Conservation (phyloP, 1,140 invertebrate species). For the Camponotus floridanus region DNA sequence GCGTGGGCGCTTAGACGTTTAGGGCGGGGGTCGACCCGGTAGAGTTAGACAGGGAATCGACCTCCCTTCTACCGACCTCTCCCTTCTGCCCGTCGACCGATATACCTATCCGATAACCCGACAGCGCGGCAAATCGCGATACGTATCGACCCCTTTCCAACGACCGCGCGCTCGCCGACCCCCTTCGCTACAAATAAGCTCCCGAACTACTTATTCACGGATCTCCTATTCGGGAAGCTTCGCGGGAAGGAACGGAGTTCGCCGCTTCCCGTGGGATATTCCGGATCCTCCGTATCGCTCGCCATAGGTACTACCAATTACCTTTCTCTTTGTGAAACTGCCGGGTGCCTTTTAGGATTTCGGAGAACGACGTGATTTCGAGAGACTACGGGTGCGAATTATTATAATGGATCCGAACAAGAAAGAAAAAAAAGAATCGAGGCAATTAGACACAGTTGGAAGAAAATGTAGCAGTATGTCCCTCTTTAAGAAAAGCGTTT, state of each 20-base stretch:
- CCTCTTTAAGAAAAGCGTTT: neutral
- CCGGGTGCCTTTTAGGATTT: constrained; percentile 1
- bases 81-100: constrained; percentile 58
- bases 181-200: constrained; percentile 77
- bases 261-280: constrained; percentile 38
- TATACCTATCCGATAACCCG: constrained; percentile 75
- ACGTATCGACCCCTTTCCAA: constrained; percentile 80
- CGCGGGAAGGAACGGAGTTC: constrained; percentile 9
- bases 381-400: constrained; percentile 32
- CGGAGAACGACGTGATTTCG: constrained; percentile 42
- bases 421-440: neutral
- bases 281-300: constrained; percentile 35
- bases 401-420: constrained; percentile 20
- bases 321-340: constrained; percentile 21
- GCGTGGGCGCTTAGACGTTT: constrained; percentile 74
- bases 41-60: constrained; percentile 42
- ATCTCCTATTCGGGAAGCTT: constrained; percentile 43
- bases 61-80: constrained; percentile 47
- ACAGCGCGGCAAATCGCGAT: constrained; percentile 79
- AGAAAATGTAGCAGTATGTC: neutral
- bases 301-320: constrained; percentile 60
- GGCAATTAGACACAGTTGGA: neutral
- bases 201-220: constrained; percentile 71
- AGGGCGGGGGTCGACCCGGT: constrained; percentile 64
- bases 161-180: constrained; percentile 48